Base-by-base conservation (phyloP, 2,888 invertebrate species). In the Drosophila austrosaltans region DNA sequence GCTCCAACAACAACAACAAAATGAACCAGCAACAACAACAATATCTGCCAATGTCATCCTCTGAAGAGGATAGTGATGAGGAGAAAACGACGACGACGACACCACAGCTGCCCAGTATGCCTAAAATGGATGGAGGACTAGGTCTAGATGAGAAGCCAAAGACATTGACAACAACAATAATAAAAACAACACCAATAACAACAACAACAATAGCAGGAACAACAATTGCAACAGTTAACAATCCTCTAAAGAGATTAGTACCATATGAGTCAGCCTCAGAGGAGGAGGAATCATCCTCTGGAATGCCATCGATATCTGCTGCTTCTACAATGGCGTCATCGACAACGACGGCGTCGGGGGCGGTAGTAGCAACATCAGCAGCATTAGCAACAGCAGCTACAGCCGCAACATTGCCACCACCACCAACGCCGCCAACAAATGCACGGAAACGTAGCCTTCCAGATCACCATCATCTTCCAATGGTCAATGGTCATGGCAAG, bases 201-300 rank as follows among this genome's bases (percentile, higher is more conserved):
- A 16, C 42, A 30, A 7, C 44, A 44, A 20, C 44, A 20, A 16
- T 16, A 4, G 64, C 48, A 56, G 12, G 7, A 22, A n/a, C 44
- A 32, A 3, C 48, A 48, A 48, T 22, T 10, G 22, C 48, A 48
- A 48, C 36, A 28, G 25, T 80, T 36, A 82, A 80, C 39, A 88
- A 82, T 72, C 81, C 84, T 32, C 72, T 87, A 1, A 91, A 91
- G 72, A 92, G 92, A 69, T 92, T 95, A 64, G 94, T 94, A 66
- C 94, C 95, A 25, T 94, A 95, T 80, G 94, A 94, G 81, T 94
- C 94, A 0, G 94, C 94, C 82, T 94, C 94, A 0, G 94, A 91
- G 39, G 92, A 92, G 68, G 85, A 86, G 48, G 86, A 83, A 48
- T 22, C 48, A 12, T 48, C 48, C 10, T 48, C 48, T 48, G 48